These are phyloP conservation scores for Copidosoma floridanum DNA, from an alignment of 1,140 invertebrate species.

Conservation along the genomic window DNA sequence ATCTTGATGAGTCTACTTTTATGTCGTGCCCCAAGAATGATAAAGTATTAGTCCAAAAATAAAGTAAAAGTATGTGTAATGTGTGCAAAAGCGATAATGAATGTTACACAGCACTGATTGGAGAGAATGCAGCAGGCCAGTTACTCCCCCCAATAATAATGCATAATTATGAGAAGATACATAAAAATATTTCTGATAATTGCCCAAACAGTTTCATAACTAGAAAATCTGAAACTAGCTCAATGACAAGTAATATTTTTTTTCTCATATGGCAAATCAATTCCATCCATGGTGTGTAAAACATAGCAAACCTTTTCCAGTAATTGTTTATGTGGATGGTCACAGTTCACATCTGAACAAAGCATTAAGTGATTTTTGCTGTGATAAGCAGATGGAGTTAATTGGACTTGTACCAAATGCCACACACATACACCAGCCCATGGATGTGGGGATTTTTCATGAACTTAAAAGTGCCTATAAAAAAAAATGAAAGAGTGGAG, in stretches of 20 bases:
- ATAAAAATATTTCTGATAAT: background rate
- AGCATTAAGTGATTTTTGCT: background rate
- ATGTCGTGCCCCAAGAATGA: background rate
- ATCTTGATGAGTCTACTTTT: background rate
- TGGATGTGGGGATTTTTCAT: background rate
- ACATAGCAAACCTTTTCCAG: background rate
- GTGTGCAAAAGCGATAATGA: no score
- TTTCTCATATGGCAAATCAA: background rate
- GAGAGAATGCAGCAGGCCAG: background rate
- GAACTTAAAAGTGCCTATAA: background rate
- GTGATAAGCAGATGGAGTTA: background rate
- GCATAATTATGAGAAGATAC: background rate
- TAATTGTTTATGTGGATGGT: background rate
- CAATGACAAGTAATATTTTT: background rate
- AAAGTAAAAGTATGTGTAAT: background rate
- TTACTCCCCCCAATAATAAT: background rate
- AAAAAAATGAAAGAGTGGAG: background rate
- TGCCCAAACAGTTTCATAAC: background rate
- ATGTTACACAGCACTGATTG: background rate
- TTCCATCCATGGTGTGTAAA: background rate
- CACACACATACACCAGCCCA: slow-evolving; percentile 24
- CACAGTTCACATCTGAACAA: background rate
- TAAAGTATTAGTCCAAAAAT: background rate
- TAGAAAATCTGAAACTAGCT: background rate
- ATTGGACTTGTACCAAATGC: background rate